Base-by-base conservation (phyloP, 2,113 vertebrate genomes). In the Budorcas taxicolor region DNA sequence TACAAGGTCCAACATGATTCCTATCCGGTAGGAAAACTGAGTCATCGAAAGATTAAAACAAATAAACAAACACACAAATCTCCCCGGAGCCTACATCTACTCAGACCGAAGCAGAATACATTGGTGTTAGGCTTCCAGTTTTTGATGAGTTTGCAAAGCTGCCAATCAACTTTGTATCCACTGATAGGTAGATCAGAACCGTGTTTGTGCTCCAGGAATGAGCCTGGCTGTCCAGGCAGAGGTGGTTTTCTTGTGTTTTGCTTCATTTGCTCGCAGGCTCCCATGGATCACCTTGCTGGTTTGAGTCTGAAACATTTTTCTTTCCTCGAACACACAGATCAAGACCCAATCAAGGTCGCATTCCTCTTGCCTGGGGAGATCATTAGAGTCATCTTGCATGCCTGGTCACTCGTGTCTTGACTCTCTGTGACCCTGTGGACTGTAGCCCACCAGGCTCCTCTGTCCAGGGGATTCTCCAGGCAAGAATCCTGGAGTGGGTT, bases 401-500 rank as follows among this genome's bases (percentile, higher is more conserved):
- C 4, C 4, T 71, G n/a, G 4, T 13, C 36, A 40, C 1, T 23
- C 0, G 0, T 25, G 36, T 74, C 36, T 40, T 40, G 10, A 14
- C 71, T 6, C 21, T 74, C 12, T 14, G 21, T 6, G 71, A 43
- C 36, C 21, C 21, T 0, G 0, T 7, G 23, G 71, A 76, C 19
- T 25, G 71, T 25, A 27, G 36, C 21, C 71, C 3, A 0, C 71
- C 21, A 43, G 5, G 21, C 6, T 43, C 36, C 3, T 76, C 36
- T 27, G 12, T 43, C 23, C 6, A 3, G 43, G 71, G 71, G 36
- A 76, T 21, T 40, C 23, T 43, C 36, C 23, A 27, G 71, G 71
- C 12, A 3, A 76, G 71, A 74, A 76, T 43, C 13, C 36, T 43
- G 23, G 21, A 43, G 23, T 43, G 36, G 71, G 23, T 27, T 76